Conservation (phyloP, 92 coral and sea anemone species). For the Porites divaricata region DNA sequence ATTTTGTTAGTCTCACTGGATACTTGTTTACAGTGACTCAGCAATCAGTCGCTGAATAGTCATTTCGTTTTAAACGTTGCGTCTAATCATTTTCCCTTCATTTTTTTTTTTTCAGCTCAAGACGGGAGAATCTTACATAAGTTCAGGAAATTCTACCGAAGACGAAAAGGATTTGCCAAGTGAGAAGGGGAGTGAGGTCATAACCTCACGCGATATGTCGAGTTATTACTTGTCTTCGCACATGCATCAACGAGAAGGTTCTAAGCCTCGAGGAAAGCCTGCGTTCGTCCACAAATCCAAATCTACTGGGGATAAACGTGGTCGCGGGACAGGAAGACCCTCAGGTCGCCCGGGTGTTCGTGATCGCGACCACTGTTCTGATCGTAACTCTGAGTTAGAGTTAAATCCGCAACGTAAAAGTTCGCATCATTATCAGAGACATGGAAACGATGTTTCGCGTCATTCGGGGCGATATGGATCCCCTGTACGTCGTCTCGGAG, state of each 20-base stretch:
- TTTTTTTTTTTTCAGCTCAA: constrained; percentile 69
- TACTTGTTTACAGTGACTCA: constrained; percentile 21
- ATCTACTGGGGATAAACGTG: constrained; percentile 69
- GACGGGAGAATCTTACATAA: constrained; percentile 65
- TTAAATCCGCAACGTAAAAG: constrained; percentile 29
- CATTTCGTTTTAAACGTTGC: constrained; percentile 5
- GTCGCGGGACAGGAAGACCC: constrained; percentile 69
- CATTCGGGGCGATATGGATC: constrained; percentile 65
- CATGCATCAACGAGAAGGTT: constrained; percentile 84
- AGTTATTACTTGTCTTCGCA: constrained; percentile 84
- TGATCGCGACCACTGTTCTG: constrained; percentile 70
- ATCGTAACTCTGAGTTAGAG: constrained; percentile 46
- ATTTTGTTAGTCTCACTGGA: neutral
- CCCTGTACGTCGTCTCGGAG: constrained; percentile 67
- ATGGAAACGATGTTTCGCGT: constrained; percentile 43
- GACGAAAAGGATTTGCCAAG: constrained; percentile 64
- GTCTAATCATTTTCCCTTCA: constrained; percentile 11
- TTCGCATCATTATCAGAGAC: constrained; percentile 49
- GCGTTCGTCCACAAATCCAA: constrained; percentile 80
- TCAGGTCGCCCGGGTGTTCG: constrained; percentile 72
- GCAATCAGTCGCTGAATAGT: constrained; percentile 23
- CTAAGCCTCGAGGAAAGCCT: constrained; percentile 83
- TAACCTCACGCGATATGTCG: constrained; percentile 74
- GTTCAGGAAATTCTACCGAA: constrained; percentile 79
- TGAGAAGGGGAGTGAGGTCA: constrained; percentile 41